A percentile compares a stretch with the other conserved stretches of the same genome.
phyloP scores from a whole-genome alignment of 2,888 invertebrate genomes.

The Erpobdella octoculata region DNA sequence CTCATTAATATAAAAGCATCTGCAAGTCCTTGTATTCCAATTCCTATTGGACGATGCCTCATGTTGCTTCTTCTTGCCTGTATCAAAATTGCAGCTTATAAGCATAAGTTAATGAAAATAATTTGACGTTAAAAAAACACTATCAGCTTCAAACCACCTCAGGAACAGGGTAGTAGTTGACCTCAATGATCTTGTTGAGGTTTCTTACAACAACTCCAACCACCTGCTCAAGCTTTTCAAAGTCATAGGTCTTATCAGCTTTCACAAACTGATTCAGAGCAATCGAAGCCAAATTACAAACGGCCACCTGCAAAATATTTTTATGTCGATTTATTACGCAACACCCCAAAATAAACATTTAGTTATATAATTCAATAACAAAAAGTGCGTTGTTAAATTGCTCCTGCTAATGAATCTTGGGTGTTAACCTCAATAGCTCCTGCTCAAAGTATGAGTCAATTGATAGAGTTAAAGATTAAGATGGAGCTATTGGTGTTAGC shows the following conservation, averaged over 20 bases:
- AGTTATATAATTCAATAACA: too few species aligned
- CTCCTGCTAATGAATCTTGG: too few species aligned
- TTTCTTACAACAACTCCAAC: slow-evolving; percentile 83
- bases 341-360: too few species aligned
- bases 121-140: background rate
- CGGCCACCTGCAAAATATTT: slow-evolving; percentile 62
- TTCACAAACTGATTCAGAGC: slow-evolving; percentile 88
- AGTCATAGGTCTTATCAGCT: slow-evolving; percentile 65
- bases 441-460: background rate
- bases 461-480: background rate
- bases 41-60: slow-evolving; percentile 65
- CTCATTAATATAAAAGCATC: slow-evolving; percentile 91
- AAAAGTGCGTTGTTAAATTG: too few species aligned
- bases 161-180: slow-evolving; percentile 86
- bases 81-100: slow-evolving; percentile 18
- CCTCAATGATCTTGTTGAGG: slow-evolving; percentile 90
- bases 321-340: too few species aligned
- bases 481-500: too few species aligned
- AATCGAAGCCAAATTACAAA: slow-evolving; percentile 93
- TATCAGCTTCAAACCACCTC: slow-evolving; percentile 60
- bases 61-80: slow-evolving; percentile 68
- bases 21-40: slow-evolving; percentile 93
- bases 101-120: background rate
- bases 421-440: too few species aligned
- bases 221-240: slow-evolving; percentile 73